Percentiles rank a stretch among this genome's conserved stretches.
These are phyloP conservation scores for Paedocypris micromegethes DNA, from an alignment of 2,797 vertebrate genomes.

Conservation along the genomic window DNA sequence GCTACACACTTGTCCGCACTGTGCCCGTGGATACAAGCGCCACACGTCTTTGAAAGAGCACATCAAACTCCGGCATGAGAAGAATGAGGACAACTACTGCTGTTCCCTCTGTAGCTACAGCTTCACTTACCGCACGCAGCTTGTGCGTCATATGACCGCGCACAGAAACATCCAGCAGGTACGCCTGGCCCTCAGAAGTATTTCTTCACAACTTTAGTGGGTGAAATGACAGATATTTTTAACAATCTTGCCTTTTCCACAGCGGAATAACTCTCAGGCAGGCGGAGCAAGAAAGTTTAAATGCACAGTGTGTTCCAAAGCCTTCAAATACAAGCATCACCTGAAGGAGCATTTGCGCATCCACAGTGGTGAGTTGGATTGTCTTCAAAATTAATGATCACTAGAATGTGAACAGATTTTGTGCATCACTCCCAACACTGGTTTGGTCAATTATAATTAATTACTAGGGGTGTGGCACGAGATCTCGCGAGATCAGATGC, in stretches of 20 bases:
- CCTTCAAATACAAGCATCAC: slow-evolving; percentile 99
- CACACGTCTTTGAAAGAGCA: slow-evolving; percentile 97
- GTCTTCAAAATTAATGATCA: too few relatives aligned
- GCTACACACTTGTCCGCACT: slow-evolving; percentile 93
- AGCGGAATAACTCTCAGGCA: slow-evolving; percentile 84
- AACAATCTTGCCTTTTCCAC: slow-evolving; percentile 53
- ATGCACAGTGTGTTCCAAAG: slow-evolving; percentile 95
- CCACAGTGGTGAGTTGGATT: slow-evolving; percentile 84
- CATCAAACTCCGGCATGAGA: slow-evolving; percentile 96
- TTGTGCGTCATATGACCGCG: slow-evolving; percentile 92
- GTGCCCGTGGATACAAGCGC: slow-evolving; percentile 92
- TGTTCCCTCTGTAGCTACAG: slow-evolving; percentile 96
- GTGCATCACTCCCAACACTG: too few relatives aligned
- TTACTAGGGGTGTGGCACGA: too few relatives aligned
- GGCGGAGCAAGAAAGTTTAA: slow-evolving; percentile 92
- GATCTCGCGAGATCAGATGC: too few relatives aligned
- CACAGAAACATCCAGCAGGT: slow-evolving; percentile 93
- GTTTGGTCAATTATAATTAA: too few relatives aligned
- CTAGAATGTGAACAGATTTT: too few relatives aligned
- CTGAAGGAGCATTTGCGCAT: slow-evolving; percentile 98
- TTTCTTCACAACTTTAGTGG: background rate
- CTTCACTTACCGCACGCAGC: slow-evolving; percentile 88
- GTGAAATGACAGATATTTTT: slow-evolving; percentile 8
- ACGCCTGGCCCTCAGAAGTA: slow-evolving; percentile 34
- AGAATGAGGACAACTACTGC: slow-evolving; percentile 91